These are phyloP conservation scores for Aegotheles bennettii DNA, from an alignment of 2,113 vertebrate species.

Conservation along the genomic window DNA sequence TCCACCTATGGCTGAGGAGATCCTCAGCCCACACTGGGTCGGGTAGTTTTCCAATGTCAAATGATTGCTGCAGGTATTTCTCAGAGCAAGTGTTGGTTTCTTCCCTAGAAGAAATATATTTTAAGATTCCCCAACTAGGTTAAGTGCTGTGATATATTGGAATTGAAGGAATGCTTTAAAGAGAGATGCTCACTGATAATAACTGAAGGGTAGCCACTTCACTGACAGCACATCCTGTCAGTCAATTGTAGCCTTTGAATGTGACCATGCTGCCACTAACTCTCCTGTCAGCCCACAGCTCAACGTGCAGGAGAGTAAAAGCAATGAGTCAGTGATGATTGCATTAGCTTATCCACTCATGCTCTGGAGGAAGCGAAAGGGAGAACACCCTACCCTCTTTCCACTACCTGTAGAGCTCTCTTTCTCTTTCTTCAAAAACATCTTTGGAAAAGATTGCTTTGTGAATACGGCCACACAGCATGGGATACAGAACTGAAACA, in stretches of 20 bases:
- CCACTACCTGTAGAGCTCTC: background rate
- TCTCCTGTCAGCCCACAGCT: background rate
- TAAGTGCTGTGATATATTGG: background rate
- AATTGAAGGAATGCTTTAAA: background rate
- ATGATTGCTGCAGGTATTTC: background rate
- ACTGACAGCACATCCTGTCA: background rate
- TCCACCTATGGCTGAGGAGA: background rate
- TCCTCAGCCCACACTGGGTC: background rate
- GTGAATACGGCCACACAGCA: background rate
- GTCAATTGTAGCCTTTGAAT: background rate
- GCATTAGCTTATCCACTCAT: background rate
- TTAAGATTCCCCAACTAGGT: background rate
- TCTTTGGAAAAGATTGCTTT: background rate
- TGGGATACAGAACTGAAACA: accelerated
- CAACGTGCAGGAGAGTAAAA: background rate
- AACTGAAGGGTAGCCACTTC: background rate
- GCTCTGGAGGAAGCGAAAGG: background rate
- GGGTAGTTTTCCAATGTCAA: background rate
- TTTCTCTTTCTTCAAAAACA: background rate
- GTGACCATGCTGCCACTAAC: background rate
- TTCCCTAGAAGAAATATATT: background rate
- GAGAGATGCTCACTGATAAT: background rate
- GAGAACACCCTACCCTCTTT: background rate
- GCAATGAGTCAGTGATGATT: background rate
- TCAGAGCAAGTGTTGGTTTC: background rate